Conservation (phyloP, 1,140 invertebrate species). For the Euglossa dilemma region DNA sequence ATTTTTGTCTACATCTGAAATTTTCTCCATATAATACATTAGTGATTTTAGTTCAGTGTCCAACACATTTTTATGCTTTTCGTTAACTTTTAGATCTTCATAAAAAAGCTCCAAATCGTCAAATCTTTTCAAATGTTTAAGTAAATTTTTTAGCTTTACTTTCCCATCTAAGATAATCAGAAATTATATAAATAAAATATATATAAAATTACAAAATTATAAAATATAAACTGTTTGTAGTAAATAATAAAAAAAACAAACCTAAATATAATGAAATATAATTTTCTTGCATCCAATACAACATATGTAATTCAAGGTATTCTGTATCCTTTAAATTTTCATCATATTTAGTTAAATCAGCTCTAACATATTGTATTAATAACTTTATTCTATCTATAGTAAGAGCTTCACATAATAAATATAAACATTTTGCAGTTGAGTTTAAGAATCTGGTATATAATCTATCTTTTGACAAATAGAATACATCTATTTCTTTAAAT, state of each 20-base stretch:
- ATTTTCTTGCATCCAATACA: constrained; percentile 65
- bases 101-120: constrained; percentile 46
- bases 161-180: constrained; percentile 41
- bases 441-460: constrained; percentile 44
- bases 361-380: constrained; percentile 49
- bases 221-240: not conserved
- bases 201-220: not conserved
- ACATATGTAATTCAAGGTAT: constrained; percentile 67
- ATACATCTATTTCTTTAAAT: constrained; percentile 8
- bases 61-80: constrained; percentile 32
- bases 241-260: constrained; percentile 34
- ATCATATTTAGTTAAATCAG: constrained; percentile 40
- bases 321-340: constrained; percentile 26
- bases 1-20: not conserved
- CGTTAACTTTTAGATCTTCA: constrained; percentile 35
- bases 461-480: constrained; percentile 31
- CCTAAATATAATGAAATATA: constrained; percentile 62
- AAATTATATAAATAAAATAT: not conserved
- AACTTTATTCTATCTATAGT: constrained; percentile 15
- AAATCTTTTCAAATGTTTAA: constrained; percentile 54
- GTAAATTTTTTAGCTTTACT: constrained; percentile 47
- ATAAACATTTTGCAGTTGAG: constrained; percentile 59
- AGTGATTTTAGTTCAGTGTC: constrained; percentile 11
- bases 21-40: not conserved
- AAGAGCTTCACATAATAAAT: constrained; percentile 63